Percentiles rank a stretch among this genome's conserved stretches.
Evolutionary conservation across 1,140 invertebrate species (phyloP).

Genomic region (Trichonephila clavata): DNA sequence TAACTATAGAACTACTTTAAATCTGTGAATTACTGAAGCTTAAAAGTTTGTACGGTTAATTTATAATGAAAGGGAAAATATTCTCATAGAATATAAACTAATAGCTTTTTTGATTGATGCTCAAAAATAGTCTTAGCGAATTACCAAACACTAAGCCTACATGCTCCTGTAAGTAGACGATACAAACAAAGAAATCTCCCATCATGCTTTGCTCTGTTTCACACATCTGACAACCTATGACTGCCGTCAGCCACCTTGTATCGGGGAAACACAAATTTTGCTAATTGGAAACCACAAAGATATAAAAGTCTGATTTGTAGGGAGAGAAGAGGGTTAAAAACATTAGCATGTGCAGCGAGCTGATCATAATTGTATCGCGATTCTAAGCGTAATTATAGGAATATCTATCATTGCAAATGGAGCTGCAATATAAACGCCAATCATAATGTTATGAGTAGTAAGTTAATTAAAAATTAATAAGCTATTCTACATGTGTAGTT

Average conservation of each 20-base stretch:
- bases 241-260: background rate
- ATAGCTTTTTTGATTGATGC: background rate
- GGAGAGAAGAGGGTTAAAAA: background rate
- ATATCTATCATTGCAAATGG: background rate
- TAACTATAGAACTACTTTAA: too few species aligned
- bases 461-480: background rate
- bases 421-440: background rate
- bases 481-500: background rate
- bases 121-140: background rate
- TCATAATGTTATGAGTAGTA: background rate
- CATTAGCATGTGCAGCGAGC: constrained; percentile 40
- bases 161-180: background rate
- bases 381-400: constrained; percentile 23
- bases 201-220: constrained; percentile 25
- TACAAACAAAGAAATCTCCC: background rate
- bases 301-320: background rate
- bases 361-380: background rate
- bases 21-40: too few species aligned
- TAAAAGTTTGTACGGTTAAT: too few species aligned
- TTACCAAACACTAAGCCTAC: background rate
- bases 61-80: background rate
- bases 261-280: background rate
- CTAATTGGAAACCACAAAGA: constrained; percentile 3
- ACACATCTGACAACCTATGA: background rate
- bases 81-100: background rate